Percentiles rank a stretch among this genome's conserved stretches.
phyloP scores from a whole-genome alignment of 2,113 vertebrate genomes.

The Regulus satrapa region DNA sequence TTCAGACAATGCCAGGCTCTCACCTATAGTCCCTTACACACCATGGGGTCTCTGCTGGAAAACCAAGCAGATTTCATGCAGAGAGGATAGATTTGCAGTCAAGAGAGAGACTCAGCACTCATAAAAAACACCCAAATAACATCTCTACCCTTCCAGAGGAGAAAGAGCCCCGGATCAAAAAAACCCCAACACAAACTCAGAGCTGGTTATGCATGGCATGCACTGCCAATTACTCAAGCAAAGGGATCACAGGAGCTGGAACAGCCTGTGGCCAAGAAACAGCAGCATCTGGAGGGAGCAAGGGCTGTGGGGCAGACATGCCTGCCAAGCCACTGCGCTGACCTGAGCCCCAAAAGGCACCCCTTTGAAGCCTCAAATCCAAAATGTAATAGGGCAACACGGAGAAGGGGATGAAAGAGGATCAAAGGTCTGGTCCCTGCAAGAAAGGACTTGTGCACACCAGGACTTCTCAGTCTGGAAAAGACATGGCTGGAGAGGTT shows the following conservation, averaged over 20 bases:
- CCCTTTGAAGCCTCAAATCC: neutral
- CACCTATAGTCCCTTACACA: neutral
- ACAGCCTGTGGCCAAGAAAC: neutral
- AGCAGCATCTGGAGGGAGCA: neutral
- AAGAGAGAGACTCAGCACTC: neutral
- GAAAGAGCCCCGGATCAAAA: neutral
- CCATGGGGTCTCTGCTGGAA: neutral
- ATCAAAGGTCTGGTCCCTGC: constrained; percentile 18
- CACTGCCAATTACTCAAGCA: neutral
- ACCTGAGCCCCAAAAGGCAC: neutral
- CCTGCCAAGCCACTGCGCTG: neutral
- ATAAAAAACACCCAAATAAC: neutral
- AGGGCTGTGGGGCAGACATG: neutral
- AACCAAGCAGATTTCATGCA: neutral
- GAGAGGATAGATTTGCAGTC: neutral
- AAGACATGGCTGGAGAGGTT: neutral
- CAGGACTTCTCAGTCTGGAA: neutral
- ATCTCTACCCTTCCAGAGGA: neutral
- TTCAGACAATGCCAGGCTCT: neutral
- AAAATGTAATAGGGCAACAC: neutral
- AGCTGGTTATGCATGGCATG: neutral
- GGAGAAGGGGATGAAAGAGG: neutral
- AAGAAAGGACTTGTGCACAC: neutral
- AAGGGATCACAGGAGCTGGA: neutral
- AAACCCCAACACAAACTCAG: neutral